phyloP scores from a whole-genome alignment of 2,888 invertebrate species.

The Rhagonycha fulva region DNA sequence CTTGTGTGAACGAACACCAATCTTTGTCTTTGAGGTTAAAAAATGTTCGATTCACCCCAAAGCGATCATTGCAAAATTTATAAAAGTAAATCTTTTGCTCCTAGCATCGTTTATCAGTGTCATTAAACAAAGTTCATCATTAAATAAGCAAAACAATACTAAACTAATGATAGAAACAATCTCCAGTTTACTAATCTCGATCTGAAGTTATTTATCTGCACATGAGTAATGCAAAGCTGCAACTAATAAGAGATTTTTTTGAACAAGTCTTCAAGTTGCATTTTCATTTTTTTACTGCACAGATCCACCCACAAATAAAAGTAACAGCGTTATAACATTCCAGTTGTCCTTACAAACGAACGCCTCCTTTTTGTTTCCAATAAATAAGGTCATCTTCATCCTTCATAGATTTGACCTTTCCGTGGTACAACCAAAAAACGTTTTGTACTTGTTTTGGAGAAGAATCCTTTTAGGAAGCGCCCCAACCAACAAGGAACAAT shows the following conservation, averaged over 20 bases:
- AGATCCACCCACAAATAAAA: constrained; percentile 46
- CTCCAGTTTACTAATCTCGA: constrained; percentile 17
- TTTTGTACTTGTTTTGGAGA: background rate
- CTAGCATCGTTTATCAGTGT: background rate
- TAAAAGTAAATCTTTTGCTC: background rate
- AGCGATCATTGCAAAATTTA: background rate
- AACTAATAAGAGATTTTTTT: constrained; percentile 38
- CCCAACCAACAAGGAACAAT: background rate
- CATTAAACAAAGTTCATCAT: background rate
- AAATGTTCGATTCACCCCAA: background rate
- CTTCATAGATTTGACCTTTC: background rate
- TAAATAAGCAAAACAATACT: background rate
- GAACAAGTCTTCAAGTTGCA: constrained; percentile 41
- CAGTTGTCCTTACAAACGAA: constrained; percentile 38
- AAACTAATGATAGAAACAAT: constrained; percentile 8
- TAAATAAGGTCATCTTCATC: background rate
- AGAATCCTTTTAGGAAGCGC: background rate
- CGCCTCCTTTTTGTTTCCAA: background rate
- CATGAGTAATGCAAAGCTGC: constrained; percentile 39
- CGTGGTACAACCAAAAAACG: background rate
- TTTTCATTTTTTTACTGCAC: constrained; percentile 44
- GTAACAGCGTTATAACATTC: constrained; percentile 47
- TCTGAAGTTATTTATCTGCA: constrained; percentile 38
- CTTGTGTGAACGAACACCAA: background rate
- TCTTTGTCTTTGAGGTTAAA: background rate